Base-by-base conservation (phyloP, 2,888 invertebrate genomes). In the Achlya flavicornis region DNA sequence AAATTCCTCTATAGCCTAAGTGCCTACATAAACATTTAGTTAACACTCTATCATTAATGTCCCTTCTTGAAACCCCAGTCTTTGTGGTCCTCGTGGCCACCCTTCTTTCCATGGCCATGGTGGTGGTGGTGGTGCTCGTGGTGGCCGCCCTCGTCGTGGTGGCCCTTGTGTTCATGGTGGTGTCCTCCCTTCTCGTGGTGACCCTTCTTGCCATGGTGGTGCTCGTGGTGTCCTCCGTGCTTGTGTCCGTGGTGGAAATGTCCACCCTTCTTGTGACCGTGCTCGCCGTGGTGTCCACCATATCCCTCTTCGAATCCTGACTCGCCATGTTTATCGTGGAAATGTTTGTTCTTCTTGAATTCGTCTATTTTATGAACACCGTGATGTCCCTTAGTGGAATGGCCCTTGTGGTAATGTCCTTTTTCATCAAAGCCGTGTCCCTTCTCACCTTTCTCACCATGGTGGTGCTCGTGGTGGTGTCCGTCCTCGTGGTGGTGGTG, bases 301-400 rank as follows among this genome's bases (percentile, higher is more conserved):
- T 97, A 96, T 71, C 97, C 96, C 79, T 96, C 96, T 83, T 97
- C 96, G 80, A 95, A 95, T 0, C 96, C 97, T 63, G 95, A 95
- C 73, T 96, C 96, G 75, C 97, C 97, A 76, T 97, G 96, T 85
- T 97, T 97, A 76, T 97, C 97, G 86, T 96, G 97, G 95, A 97
- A 97, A 84, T 97, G 96, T 79, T 97, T 97, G 78, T 97, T 95
- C 84, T 97, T 97, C 84, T 97, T 97, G 89, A 95, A 97, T 85
- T 97, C 97, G 86, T 97, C 97, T 84, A 96, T 84, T 85, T 97
- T 97, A 89, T 97, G 97, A 1, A 97, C 95, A 72, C 97, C 96
- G 82, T 97, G 97, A 77, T 97, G 97, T 61, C 97, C 97, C 84
- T 97, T 97, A 66, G 97, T 97, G 76, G 96, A 96, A 89, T 97